Conservation (phyloP, 2,113 vertebrate genomes). For the Ranitomeya variabilis region DNA sequence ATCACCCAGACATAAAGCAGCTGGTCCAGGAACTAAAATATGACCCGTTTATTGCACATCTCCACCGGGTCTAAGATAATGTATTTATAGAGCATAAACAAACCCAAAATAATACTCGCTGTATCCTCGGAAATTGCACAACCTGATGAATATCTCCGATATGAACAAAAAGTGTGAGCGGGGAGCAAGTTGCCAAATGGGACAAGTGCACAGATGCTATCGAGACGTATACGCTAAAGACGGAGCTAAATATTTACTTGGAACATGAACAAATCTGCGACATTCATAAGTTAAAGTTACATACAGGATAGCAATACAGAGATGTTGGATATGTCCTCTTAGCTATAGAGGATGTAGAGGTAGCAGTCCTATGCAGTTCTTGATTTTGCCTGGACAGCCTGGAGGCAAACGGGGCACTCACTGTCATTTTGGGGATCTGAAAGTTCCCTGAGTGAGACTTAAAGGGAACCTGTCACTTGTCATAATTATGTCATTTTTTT, state of each 20-base stretch:
- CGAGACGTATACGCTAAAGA: background rate
- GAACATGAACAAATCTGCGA: background rate
- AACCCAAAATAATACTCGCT: conserved; percentile 44
- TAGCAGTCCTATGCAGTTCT: too few species aligned
- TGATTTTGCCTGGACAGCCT: too few species aligned
- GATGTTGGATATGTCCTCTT: background rate
- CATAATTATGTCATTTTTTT: too few species aligned
- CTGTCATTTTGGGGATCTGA: too few species aligned
- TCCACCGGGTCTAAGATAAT: background rate
- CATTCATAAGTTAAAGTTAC: background rate
- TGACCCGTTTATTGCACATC: conserved; percentile 23
- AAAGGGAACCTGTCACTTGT: too few species aligned
- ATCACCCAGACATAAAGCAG: conserved; percentile 60
- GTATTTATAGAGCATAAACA: conserved; percentile 46
- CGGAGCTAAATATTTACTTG: conserved; percentile 6
- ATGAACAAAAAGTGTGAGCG: conserved; percentile 45
- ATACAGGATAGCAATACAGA: background rate
- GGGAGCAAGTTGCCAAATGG: conserved; percentile 10
- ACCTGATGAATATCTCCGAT: conserved; percentile 32
- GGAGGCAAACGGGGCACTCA: too few species aligned
- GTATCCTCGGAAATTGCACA: conserved; percentile 21
- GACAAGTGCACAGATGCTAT: conserved; percentile 40
- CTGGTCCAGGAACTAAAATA: conserved; percentile 49
- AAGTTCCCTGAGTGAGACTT: too few species aligned
- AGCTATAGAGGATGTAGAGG: background rate